Base-by-base conservation (phyloP, 2,113 vertebrate species). In the Actinemys pallida region DNA sequence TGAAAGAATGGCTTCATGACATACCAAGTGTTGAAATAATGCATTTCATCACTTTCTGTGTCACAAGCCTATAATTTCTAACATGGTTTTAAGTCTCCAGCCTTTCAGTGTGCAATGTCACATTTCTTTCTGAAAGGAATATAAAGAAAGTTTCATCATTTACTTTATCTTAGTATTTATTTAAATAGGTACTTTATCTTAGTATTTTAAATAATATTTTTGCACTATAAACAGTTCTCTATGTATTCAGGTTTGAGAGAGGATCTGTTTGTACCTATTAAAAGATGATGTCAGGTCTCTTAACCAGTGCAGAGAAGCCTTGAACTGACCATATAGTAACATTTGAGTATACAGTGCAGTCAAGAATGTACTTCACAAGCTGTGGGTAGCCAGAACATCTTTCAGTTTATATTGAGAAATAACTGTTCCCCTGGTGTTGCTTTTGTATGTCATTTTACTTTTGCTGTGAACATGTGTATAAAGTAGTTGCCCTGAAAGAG, bases 191-290 rank as follows among this genome's bases (percentile, higher is more conserved):
- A 20, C 14, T 50, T 50, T 50, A 50, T 50, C 50, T 50, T 50
- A 50, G 50, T 50, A 50, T 50, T 50, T 59, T 25, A 39, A 35
- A 57, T 31, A 6, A 22, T 47, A 14, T 10, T 47, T 78, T 78
- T 78, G 75, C 42, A 42, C 25, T 27, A 27, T 75, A 24, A 72
- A 24, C 14, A 1, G 11, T 10, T 0, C 1, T 4, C 6, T 2
- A 8, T 10, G 20, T 19, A 5, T 81, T 3, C 25, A 22, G 57
- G 27, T 0, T 20, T 1, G 1, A 3, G 45, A 0, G 31, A 76
- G 76, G 35, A 52, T 59, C 82, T 3, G 16, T 76, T 47, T 47
- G 22, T 47, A 29, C 11, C 42, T 47, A 29, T 25, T 45, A 47
- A 47, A 45, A 78, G 75, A 47, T 45, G 24, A 47, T 13, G 27